Conservation (phyloP, 2,888 invertebrate species). For the Cephus spinipes region DNA sequence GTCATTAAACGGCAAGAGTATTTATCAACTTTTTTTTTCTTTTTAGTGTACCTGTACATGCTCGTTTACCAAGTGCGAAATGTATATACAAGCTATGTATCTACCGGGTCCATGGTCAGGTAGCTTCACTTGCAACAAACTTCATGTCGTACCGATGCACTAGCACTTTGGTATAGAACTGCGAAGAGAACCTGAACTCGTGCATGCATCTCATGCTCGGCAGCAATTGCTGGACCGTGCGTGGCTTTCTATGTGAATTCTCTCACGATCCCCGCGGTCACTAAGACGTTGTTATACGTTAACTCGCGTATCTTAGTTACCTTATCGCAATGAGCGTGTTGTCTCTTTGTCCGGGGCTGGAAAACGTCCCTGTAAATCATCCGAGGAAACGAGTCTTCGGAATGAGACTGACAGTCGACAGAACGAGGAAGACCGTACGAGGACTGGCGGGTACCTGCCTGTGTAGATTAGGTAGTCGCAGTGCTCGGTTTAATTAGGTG, state of each 20-base stretch:
- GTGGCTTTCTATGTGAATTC: constrained; percentile 47
- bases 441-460: too few species aligned
- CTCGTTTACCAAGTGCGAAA: too few species aligned
- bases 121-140: too few species aligned
- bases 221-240: constrained; percentile 13
- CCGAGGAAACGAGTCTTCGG: constrained; percentile 19
- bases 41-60: too few species aligned
- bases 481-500: too few species aligned
- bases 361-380: constrained; percentile 54
- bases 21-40: too few species aligned
- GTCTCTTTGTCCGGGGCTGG: constrained; percentile 46
- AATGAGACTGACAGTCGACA: constrained; percentile 25
- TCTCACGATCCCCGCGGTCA: constrained; percentile 53
- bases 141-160: too few species aligned
- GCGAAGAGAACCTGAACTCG: not conserved
- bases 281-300: constrained; percentile 48
- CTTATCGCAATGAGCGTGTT: constrained; percentile 43
- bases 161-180: too few species aligned
- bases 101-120: too few species aligned
- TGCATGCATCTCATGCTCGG: constrained; percentile 15
- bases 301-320: constrained; percentile 56
- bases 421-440: constrained; percentile 13
- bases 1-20: too few species aligned
- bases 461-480: too few species aligned
- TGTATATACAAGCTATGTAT: too few species aligned